Conservation (phyloP, 2,888 invertebrate genomes). For the Sarcophaga rosellei region DNA sequence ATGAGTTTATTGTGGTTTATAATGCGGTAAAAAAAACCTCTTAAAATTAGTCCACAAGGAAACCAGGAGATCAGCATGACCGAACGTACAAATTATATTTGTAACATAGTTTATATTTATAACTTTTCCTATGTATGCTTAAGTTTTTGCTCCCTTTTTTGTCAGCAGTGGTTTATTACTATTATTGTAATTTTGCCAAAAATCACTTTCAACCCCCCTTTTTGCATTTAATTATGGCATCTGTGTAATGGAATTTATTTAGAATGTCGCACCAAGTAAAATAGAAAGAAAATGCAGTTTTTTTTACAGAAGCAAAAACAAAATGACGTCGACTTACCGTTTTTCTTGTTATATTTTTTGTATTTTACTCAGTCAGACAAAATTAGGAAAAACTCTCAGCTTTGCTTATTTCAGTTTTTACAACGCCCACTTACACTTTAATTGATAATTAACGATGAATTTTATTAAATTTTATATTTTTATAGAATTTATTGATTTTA, state of each 20-base stretch:
- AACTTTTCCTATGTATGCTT: neutral
- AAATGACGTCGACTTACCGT: constrained; percentile 67
- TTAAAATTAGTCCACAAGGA: neutral
- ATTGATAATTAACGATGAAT: neutral
- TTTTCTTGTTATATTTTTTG: constrained; percentile 34
- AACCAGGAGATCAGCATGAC: neutral
- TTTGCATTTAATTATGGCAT: constrained; percentile 23
- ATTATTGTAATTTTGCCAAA: constrained; percentile 17
- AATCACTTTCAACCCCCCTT: constrained; percentile 19
- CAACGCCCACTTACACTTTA: constrained; percentile 43
- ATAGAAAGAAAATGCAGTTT: neutral
- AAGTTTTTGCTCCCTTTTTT: neutral
- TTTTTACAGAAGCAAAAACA: constrained; percentile 45
- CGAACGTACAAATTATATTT: neutral
- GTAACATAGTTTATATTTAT: neutral
- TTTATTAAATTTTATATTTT: neutral
- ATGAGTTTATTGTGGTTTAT: neutral
- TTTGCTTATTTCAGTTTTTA: constrained; percentile 21
- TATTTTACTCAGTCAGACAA: neutral
- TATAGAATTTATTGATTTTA: constrained; percentile 45
- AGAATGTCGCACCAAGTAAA: constrained; percentile 5
- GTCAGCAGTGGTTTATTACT: constrained; percentile 16
- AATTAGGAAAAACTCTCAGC: neutral
- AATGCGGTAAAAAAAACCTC: neutral
- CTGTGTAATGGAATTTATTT: constrained; percentile 12